These are phyloP conservation scores for Macrochelys suwanniensis DNA, from an alignment of 2,797 vertebrate species.

Conservation along the genomic window DNA sequence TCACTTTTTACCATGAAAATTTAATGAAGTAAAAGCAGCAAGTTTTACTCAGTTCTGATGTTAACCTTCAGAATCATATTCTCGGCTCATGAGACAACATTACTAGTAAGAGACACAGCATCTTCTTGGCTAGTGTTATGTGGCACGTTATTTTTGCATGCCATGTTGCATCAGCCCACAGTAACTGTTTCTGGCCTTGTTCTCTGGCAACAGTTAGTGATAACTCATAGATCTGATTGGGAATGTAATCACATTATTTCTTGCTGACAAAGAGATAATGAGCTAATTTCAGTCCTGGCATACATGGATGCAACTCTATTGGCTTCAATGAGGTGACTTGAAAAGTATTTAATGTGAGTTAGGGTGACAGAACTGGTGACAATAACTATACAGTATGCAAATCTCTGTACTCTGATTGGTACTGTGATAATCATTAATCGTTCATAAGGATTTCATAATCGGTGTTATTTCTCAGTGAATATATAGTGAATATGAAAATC, in stretches of 20 bases:
- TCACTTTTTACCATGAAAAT: fast-evolving
- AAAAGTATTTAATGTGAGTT: constrained; percentile 66
- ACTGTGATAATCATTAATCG: constrained; percentile 60
- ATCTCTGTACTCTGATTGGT: not conserved
- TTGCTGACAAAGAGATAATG: constrained; percentile 76
- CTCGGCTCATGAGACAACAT: not conserved
- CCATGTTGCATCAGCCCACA: constrained; percentile 22
- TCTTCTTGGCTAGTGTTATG: constrained; percentile 53
- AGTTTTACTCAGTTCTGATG: not conserved
- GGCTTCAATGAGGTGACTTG: constrained; percentile 58
- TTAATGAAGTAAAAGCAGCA: not conserved
- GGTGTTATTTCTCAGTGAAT: constrained; percentile 70
- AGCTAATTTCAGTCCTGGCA: constrained; percentile 73
- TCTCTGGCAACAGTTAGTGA: constrained; percentile 69
- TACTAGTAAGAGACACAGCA: not conserved
- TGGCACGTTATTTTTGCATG: constrained; percentile 1
- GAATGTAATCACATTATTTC: constrained; percentile 78
- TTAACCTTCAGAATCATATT: constrained; percentile 6
- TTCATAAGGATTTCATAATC: constrained; percentile 75
- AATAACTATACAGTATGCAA: constrained; percentile 51
- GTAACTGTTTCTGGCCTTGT: constrained; percentile 68
- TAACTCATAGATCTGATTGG: constrained; percentile 76
- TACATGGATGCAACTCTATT: constrained; percentile 66
- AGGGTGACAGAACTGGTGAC: constrained; percentile 72
- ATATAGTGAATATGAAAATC: constrained; percentile 47